A percentile compares a stretch with the other conserved stretches of the same genome.
These are phyloP conservation scores for Polydesmus complanatus DNA, from an alignment of 2,888 invertebrate genomes.

Conservation along the genomic window DNA sequence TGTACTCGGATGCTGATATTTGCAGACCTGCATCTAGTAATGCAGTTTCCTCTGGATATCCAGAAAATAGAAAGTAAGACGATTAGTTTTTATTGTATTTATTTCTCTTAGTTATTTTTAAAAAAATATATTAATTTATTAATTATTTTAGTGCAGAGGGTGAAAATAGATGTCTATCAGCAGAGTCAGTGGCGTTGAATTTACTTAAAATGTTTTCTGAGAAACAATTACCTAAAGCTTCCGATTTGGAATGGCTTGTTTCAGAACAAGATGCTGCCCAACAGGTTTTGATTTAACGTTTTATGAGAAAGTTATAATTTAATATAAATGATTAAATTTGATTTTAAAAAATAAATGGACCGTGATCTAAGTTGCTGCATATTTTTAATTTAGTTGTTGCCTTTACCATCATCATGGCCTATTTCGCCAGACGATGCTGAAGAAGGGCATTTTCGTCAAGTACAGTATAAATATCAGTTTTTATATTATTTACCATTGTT, in stretches of 20 bases:
- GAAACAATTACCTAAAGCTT: slow-evolving; percentile 58
- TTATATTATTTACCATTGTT: not conserved
- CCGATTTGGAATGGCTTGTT: slow-evolving; percentile 64
- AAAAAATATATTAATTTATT: not conserved
- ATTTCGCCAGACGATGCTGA: slow-evolving; percentile 50
- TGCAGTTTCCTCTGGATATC: not conserved
- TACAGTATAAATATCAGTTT: slow-evolving; percentile 9
- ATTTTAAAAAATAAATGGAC: too few relatives aligned
- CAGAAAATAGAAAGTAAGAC: not conserved
- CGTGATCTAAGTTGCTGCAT: slow-evolving; percentile 1
- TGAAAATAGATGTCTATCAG: slow-evolving; percentile 37
- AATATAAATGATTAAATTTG: too few relatives aligned
- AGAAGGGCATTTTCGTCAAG: slow-evolving; percentile 26
- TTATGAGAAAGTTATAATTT: not conserved
- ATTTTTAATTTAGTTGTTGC: slow-evolving; percentile 42
- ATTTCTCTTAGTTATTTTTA: not conserved
- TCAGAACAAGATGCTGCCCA: slow-evolving; percentile 64
- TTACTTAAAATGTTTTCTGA: slow-evolving; percentile 60
- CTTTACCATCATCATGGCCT: slow-evolving; percentile 56
- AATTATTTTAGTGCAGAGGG: not conserved
- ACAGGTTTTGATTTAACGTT: slow-evolving; percentile 30
- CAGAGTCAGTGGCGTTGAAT: slow-evolving; percentile 64
- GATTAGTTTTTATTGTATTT: not conserved
- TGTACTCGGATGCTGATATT: slow-evolving; percentile 45
- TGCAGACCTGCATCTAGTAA: not conserved